A percentile compares a stretch with the other conserved stretches of the same genome.
phyloP scores from a whole-genome alignment of 2,797 vertebrate species.

The Apogon talboti region DNA sequence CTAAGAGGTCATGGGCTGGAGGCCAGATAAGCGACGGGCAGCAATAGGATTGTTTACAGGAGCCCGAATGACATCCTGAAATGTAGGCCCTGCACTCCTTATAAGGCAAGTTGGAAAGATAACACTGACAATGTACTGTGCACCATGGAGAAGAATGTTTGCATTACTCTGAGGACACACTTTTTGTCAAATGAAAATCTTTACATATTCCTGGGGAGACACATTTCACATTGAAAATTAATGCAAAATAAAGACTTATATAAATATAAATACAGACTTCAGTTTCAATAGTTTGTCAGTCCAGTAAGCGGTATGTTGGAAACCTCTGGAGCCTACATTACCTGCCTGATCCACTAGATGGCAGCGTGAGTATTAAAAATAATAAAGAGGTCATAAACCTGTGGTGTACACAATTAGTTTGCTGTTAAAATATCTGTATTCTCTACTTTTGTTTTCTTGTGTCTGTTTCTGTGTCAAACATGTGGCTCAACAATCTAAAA shows the following conservation, averaged over 20 bases:
- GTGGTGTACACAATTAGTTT: not conserved
- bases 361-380: slow-evolving; percentile 18
- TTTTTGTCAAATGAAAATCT: not conserved
- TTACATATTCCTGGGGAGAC: no score
- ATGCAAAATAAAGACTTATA: no score
- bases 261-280: not conserved
- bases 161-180: not conserved
- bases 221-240: no score
- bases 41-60: slow-evolving; percentile 50
- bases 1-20: slow-evolving; percentile 58
- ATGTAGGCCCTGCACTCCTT: slow-evolving; percentile 43
- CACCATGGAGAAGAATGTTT: no score
- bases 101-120: not conserved
- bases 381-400: not conserved
- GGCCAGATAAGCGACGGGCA: slow-evolving; percentile 54
- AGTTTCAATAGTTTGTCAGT: not conserved
- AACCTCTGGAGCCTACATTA: not conserved
- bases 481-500: no score
- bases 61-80: slow-evolving; percentile 49
- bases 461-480: no score
- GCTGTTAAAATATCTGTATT: no score
- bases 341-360: slow-evolving; percentile 60
- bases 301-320: slow-evolving; percentile 16
- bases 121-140: not conserved
- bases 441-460: no score